Percentiles rank a stretch among this genome's conserved stretches.
Evolutionary conservation across 1,140 invertebrate genomes (phyloP).

Genomic region (Camponotus vicinus): DNA sequence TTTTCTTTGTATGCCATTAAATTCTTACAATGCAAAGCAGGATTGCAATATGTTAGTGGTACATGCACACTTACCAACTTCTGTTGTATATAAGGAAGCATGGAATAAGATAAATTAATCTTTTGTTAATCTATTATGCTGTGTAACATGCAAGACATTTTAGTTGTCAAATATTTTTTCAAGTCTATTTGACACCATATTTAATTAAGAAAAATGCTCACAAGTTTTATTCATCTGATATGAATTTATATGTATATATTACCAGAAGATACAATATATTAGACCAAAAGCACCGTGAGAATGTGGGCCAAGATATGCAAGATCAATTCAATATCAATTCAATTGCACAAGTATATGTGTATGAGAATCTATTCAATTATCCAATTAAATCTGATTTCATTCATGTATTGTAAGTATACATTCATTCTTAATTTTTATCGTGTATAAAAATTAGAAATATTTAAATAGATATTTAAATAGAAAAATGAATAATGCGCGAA

Average conservation of each 20-base stretch:
- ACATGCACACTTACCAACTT: slow-evolving; percentile 71
- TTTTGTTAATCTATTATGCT: slow-evolving; percentile 65
- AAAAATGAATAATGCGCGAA: not conserved
- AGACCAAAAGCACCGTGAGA: slow-evolving; percentile 2
- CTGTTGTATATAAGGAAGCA: slow-evolving; percentile 66
- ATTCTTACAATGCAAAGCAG: not conserved
- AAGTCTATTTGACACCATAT: not conserved
- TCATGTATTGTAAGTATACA: slow-evolving; percentile 1
- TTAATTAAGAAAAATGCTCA: not conserved
- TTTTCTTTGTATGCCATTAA: slow-evolving; percentile 23
- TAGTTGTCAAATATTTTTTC: not conserved
- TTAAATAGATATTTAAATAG: not conserved
- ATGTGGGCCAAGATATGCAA: not conserved
- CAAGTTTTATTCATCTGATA: not conserved
- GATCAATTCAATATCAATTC: not conserved
- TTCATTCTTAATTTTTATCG: not conserved
- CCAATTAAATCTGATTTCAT: slow-evolving; percentile 22
- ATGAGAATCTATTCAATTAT: slow-evolving; percentile 14
- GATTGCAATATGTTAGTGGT: slow-evolving; percentile 57
- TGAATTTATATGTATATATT: not conserved
- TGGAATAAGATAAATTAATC: slow-evolving; percentile 73
- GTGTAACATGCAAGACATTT: slow-evolving; percentile 33
- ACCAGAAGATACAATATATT: not conserved
- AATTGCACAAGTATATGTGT: not conserved
- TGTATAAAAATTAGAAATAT: slow-evolving; percentile 21